Conservation (phyloP, 2,113 vertebrate species). For the Chroicocephalus ridibundus region DNA sequence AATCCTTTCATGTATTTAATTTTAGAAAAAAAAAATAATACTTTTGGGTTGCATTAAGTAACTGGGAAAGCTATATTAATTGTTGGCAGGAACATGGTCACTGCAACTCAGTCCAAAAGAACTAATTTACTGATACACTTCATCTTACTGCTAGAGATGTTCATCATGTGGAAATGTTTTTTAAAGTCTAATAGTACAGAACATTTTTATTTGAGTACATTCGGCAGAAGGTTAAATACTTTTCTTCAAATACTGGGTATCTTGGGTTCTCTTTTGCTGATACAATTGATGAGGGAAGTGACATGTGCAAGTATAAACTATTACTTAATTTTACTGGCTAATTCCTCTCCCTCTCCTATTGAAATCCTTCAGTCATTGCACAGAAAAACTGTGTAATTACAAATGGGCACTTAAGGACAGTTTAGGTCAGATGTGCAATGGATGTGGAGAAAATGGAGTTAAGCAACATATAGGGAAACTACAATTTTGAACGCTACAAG, state of each 20-base stretch:
- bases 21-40: not conserved
- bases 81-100: not conserved
- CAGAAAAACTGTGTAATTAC: not conserved
- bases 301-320: not conserved
- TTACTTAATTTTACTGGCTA: not conserved
- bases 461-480: not conserved
- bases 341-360: not conserved
- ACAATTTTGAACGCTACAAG: not conserved
- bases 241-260: not conserved
- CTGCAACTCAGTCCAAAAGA: not conserved
- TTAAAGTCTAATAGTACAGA: not conserved
- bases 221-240: slow-evolving; percentile 14
- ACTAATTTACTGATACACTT: not conserved
- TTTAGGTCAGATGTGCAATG: slow-evolving; percentile 31
- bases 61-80: not conserved
- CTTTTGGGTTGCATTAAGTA: not conserved
- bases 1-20: not conserved
- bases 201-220: not conserved
- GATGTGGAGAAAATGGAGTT: not conserved
- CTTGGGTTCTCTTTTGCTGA: slow-evolving; percentile 3
- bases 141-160: not conserved
- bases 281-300: slow-evolving; percentile 7
- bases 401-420: slow-evolving; percentile 33
- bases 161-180: slow-evolving; percentile 4
- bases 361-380: not conserved